Evolutionary conservation across 2,113 vertebrate genomes (phyloP), one percentile per base, ranked within the genome.

Genomic region (Chrysemys picta): DNA sequence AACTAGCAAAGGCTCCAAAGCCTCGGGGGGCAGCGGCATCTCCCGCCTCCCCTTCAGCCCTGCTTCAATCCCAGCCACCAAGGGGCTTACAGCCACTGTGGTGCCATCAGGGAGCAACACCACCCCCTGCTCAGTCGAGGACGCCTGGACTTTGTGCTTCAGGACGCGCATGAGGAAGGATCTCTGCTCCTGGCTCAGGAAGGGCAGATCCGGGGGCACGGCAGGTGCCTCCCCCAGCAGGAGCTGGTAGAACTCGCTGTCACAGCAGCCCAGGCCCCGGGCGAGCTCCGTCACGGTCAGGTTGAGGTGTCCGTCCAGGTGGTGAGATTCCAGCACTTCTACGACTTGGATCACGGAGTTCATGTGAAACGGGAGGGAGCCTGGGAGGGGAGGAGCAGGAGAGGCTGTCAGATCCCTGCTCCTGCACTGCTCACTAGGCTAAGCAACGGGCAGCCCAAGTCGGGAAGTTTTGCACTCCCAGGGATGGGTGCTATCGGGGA

Each of bases 51-150:
- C 89, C n/a, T 94, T 97, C 29, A 99, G 84, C 6, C 99, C 98
- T 0, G 97, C 98, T 82, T 98, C 98, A 1, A 99, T 76, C 53
- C 99, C 99, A 0, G 97, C 93, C 2, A 99, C 85, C 19, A 99
- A 96, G 0, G 99, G 99, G 1, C 53, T 87, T 0, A 99, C 94
- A 2, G 99, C 98, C 6, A 99, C 98, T 0, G 98, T 99, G 22
- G 98, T 99, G 57, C 99, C 99, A 4, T 99, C 99, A 0, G 98
- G 96, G 0, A 98, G 98, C 89, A 99, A 92, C 31, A 99, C 98
- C 3, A 98, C 98, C 0, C 99, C 98, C 1, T 90, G 88, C 84
- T 99, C 98, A 72, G 54, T 93, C 29, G 81, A 59, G 0, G 69
- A 89, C 0, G 10, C 81, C 0, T 84, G 21, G 0, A 8, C 13